Evolutionary conservation across 2,888 invertebrate species (phyloP), one percentile per base, ranked within the genome.

Genomic region (Folsomia manolachei): DNA sequence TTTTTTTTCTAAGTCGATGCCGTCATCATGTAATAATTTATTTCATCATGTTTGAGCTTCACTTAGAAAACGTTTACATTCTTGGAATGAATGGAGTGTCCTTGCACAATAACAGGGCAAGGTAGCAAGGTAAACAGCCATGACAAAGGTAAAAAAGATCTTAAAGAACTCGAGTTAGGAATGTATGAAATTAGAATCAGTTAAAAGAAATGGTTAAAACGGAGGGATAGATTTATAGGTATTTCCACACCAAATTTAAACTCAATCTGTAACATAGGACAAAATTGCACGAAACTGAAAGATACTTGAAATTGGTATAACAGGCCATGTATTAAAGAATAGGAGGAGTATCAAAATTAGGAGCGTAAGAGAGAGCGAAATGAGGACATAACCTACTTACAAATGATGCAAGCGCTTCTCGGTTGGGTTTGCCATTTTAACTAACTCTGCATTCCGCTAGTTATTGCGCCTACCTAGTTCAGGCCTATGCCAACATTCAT

Each of bases 311-410:
- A 39, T 9, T 39, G 39, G 39, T 39, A 14, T 39, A 39, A 39
- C 39, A 39, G 7, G 39, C 39, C 14, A 39, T 14, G 39, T 39
- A 39, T 14, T 39, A 56, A 56, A 7, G 14, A 39, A 39, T 9
- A 39, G 39, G 39, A 39, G 39, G 39, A 19, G 56, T 56, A 21
- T 56, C 56, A n/a, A 21, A 7, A 56, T 56, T 56, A 21, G 56
- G 19, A 18, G n/a, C 56, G 56, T 56, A 56, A 56, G 56, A 56
- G n/a, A n/a, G 19, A 63, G 39, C 7, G 65, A 66, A 64, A 66
- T 66, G 65, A 66, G 65, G 65, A 66, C 65, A 24, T 66, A 66
- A 66, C 65, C 65, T 66, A 66, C 65, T 66, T 52, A 24, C 18
- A 56, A 7, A 56, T 66, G 65, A 66, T 66, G 65, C 65, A 66